phyloP scores from a whole-genome alignment of 2,888 invertebrate species.

The Polydrusus cervinus region DNA sequence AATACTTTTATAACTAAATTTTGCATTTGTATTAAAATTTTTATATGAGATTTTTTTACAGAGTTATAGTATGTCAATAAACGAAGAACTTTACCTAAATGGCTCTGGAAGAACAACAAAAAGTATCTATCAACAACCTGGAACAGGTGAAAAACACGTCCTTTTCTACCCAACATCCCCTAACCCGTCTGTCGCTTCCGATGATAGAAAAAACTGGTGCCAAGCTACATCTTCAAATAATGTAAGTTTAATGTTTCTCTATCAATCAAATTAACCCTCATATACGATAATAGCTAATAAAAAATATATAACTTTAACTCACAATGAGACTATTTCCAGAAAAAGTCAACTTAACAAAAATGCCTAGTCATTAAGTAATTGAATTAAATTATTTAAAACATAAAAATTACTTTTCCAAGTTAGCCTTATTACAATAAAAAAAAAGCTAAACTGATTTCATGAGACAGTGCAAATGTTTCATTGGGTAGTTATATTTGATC shows the following conservation, averaged over 20 bases:
- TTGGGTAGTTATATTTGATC: background rate
- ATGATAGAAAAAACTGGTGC: slow-evolving; percentile 67
- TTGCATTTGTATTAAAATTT: background rate
- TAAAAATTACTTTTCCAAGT: background rate
- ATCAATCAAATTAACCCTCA: too few relatives aligned
- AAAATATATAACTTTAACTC: too few relatives aligned
- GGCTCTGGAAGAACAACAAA: slow-evolving; percentile 68
- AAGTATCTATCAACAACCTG: slow-evolving; percentile 70
- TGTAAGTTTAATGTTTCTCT: slow-evolving; percentile 60
- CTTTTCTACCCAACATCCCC: slow-evolving; percentile 71
- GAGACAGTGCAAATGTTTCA: background rate
- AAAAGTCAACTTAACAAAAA: too few relatives aligned
- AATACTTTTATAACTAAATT: too few relatives aligned
- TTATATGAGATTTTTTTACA: background rate
- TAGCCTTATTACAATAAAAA: background rate
- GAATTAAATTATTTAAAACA: too few relatives aligned
- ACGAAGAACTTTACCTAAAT: slow-evolving; percentile 68
- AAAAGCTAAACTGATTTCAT: background rate
- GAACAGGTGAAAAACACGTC: slow-evolving; percentile 71
- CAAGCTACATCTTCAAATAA: slow-evolving; percentile 62
- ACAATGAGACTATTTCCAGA: too few relatives aligned
- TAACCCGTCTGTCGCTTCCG: slow-evolving; percentile 67
- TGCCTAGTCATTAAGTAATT: too few relatives aligned
- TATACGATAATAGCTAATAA: too few relatives aligned
- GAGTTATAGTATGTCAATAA: slow-evolving; percentile 64